Conservation (phyloP, 2,113 vertebrate genomes). For the Chaetodon trifascialis region DNA sequence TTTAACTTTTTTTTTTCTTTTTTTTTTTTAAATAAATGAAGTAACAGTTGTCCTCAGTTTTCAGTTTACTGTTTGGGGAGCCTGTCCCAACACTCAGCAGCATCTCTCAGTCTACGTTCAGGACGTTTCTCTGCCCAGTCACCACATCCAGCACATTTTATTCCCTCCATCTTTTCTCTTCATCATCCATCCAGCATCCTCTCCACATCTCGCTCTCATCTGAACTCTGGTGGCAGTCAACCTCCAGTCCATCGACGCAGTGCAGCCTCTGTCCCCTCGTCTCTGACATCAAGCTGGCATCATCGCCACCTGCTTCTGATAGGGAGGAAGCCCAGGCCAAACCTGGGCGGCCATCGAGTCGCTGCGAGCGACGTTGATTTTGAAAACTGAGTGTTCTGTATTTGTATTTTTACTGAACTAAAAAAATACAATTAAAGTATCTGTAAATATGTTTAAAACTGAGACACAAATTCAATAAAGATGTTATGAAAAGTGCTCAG, state of each 20-base stretch:
- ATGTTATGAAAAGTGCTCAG: slow-evolving; percentile 82
- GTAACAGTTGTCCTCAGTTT: neutral
- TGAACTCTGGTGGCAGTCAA: slow-evolving; percentile 39
- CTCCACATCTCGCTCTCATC: slow-evolving; percentile 2
- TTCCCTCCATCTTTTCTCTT: neutral
- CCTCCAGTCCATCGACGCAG: slow-evolving; percentile 30
- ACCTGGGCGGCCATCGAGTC: slow-evolving; percentile 52
- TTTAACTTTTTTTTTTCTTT: too few relatives aligned
- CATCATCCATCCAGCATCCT: slow-evolving; percentile 4
- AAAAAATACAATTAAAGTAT: slow-evolving; percentile 69
- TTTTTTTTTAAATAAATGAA: neutral
- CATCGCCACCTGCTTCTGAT: slow-evolving; percentile 44
- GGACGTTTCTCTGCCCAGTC: neutral
- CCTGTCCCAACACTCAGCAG: neutral
- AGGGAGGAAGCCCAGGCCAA: slow-evolving; percentile 49
- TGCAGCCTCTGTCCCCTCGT: neutral
- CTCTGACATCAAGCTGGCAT: slow-evolving; percentile 41
- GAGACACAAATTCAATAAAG: slow-evolving; percentile 86
- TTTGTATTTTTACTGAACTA: slow-evolving; percentile 88
- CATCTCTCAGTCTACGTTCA: neutral
- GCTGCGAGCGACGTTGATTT: slow-evolving; percentile 73
- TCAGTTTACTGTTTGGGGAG: neutral
- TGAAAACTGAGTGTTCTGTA: slow-evolving; percentile 83
- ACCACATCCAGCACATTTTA: neutral
- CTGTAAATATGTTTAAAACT: slow-evolving; percentile 88